Evolutionary conservation across 2,797 vertebrate genomes (phyloP), one percentile per base, ranked within the genome.

Genomic region (Craterocephalus amniculus): DNA sequence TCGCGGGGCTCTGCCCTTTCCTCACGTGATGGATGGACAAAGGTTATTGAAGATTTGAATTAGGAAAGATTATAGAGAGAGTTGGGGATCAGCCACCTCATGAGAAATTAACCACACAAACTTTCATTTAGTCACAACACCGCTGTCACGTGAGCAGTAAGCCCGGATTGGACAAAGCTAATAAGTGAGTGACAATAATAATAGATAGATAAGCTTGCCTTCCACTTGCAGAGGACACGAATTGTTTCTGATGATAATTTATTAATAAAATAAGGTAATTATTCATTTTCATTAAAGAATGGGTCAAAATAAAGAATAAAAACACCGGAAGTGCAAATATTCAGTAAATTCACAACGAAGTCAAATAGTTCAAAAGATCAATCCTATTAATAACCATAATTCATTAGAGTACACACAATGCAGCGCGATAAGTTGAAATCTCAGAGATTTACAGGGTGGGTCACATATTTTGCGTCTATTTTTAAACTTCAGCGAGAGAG

Each of bases 21-120:
- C 8, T 76, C 83, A 86, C 74, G 68, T 85, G 82, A 78, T 32
- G 35, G 73, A 79, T 56, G 58, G 76, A 67, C 77, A 79, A 84
- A 91, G 85, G 87, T 90, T 92, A 88, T 78, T 84, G 89, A 87
- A 87, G 74, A 85, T 87, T 87, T 81, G 84, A 90, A 86, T 91
- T 83, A 90, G 82, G 81, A 81, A 84, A 89, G 88, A 88, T 92
- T 91, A 93, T 58, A 69, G 83, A 40, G 76, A 80, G 85, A 73
- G 78, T 77, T 78, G 74, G 81, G 78, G 89, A 88, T 92, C 87
- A 93, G 70, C 84, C 83, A 87, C 80, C 81, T 85, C 76, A 85
- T 67, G 81, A 87, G 80, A 88, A 90, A 91, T 79, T 60, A 79
- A 81, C 83, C 67, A 22, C 61, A 27, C 76, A 67, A 87, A 72